These are phyloP conservation scores for Eilema sororculum DNA, from an alignment of 2,888 invertebrate genomes.

Conservation along the genomic window DNA sequence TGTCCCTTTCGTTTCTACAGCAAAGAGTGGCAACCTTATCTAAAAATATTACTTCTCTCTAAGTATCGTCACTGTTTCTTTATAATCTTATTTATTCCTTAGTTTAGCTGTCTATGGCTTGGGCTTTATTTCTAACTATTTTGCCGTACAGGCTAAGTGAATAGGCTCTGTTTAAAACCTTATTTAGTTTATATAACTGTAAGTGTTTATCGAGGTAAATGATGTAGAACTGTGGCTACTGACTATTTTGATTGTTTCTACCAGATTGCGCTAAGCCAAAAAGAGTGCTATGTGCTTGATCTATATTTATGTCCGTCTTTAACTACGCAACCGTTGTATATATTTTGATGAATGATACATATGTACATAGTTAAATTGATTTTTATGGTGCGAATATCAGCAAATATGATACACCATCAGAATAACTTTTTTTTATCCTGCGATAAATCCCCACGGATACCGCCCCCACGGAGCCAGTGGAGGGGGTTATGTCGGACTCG, in stretches of 20 bases:
- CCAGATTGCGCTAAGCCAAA: no score
- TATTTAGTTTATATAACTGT: background rate
- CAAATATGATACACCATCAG: no score
- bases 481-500: no score
- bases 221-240: background rate
- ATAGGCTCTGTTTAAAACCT: slow-evolving; percentile 6
- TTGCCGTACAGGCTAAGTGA: background rate
- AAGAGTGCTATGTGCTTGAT: no score
- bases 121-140: slow-evolving; percentile 9
- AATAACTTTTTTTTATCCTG: no score
- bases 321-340: no score
- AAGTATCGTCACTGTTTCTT: slow-evolving; percentile 43
- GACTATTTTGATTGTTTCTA: background rate
- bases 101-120: slow-evolving; percentile 20
- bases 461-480: no score
- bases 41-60: slow-evolving; percentile 53
- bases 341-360: no score
- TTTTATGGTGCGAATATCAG: no score
- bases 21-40: slow-evolving; percentile 60
- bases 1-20: slow-evolving; percentile 59
- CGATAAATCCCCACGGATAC: no score
- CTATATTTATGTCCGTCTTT: no score
- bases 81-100: slow-evolving; percentile 35
- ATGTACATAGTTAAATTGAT: no score
- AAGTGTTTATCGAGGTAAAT: background rate